Evolutionary conservation across 1,140 invertebrate species (phyloP).

Genomic region (Listronotus oregonensis): DNA sequence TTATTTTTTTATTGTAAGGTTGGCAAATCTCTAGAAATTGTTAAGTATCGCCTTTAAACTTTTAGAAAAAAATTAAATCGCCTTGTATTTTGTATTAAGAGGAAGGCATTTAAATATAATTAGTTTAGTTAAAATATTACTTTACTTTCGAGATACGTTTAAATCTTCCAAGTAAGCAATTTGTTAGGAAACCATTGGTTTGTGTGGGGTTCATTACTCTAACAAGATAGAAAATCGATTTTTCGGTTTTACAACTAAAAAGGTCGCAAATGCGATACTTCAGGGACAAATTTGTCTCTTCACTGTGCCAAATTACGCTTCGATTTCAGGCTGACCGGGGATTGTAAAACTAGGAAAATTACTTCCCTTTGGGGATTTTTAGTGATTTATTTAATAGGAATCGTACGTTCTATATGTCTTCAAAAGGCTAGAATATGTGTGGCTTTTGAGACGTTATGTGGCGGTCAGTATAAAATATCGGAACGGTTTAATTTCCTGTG

Average conservation of each 20-base stretch:
- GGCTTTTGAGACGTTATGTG: too few relatives aligned
- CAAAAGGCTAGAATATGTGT: neutral
- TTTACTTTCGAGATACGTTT: neutral
- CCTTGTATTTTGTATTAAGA: too few relatives aligned
- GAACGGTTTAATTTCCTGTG: too few relatives aligned
- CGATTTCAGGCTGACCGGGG: conserved; percentile 35
- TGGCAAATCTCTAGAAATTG: too few relatives aligned
- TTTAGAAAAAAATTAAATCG: too few relatives aligned
- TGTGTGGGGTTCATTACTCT: conserved; percentile 5
- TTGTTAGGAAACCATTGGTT: conserved; percentile 4
- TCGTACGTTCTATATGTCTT: neutral
- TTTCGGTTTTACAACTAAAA: conserved; percentile 4
- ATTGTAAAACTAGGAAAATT: conserved; percentile 36
- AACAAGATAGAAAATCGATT: conserved; percentile 11
- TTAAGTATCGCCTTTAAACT: too few relatives aligned
- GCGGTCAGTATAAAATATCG: too few relatives aligned
- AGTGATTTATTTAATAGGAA: conserved; percentile 25
- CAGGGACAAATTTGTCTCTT: conserved; percentile 33
- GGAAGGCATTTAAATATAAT: too few relatives aligned
- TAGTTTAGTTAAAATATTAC: neutral
- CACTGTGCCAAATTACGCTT: conserved; percentile 32
- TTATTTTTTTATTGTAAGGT: too few relatives aligned
- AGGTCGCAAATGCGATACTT: neutral
- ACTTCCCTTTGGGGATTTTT: conserved; percentile 30
- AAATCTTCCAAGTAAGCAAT: neutral